Evolutionary conservation across 2,113 vertebrate genomes (phyloP).

Genomic region (Phoenicopterus ruber): DNA sequence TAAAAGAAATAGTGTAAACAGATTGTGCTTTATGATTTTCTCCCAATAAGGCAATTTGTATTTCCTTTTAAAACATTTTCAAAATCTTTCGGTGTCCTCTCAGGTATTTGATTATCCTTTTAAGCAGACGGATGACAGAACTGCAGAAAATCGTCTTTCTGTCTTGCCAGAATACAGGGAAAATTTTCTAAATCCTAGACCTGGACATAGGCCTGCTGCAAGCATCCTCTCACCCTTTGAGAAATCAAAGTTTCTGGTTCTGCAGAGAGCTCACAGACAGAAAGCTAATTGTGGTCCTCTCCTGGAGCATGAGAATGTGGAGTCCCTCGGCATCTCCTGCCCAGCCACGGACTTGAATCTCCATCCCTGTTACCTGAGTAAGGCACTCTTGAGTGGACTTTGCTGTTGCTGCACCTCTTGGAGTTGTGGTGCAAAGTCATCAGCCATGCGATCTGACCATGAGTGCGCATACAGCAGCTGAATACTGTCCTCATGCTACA

Average conservation of each 20-base stretch:
- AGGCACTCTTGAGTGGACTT: not conserved
- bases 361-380: not conserved
- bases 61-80: not conserved
- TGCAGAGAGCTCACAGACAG: not conserved
- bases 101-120: not conserved
- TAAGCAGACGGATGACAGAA: not conserved
- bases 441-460: not conserved
- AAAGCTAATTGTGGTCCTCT: not conserved
- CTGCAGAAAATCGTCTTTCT: not conserved
- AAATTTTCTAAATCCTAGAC: not conserved
- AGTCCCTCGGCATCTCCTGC: not conserved
- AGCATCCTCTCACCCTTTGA: not conserved
- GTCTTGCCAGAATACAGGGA: not conserved
- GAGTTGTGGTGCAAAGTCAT: not conserved
- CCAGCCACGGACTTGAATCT: not conserved
- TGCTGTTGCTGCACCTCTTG: not conserved
- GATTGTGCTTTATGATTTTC: not conserved
- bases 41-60: not conserved
- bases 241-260: not conserved
- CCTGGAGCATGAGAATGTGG: not conserved
- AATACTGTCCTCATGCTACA: not conserved
- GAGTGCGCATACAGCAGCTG: not conserved
- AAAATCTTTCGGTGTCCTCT: not conserved
- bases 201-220: rapidly evolving
- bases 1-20: not conserved